Base-by-base conservation (phyloP, 64 coral and sea anemone genomes). In the Pocillopora verrucosa region DNA sequence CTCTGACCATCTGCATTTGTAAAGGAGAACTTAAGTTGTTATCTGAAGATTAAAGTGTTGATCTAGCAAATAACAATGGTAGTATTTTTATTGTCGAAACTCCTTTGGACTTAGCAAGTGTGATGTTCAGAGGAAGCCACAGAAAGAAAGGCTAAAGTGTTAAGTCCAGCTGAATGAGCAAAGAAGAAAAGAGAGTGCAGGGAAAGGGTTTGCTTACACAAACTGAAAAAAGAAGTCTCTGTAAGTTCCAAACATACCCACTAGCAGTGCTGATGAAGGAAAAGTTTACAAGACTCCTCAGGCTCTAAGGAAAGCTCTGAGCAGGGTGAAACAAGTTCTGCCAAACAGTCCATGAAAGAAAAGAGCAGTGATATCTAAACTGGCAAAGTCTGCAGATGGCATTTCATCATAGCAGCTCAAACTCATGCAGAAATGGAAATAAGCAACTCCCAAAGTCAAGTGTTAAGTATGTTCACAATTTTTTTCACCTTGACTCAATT, bases 281-380 rank as follows among this genome's bases (percentile, higher is more conserved):
- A 38, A 15, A 22, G 76, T 4, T 57, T 78, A 78, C 76, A 58
- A 78, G 76, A 78, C 41, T 17, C 76, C 76, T 78, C 76, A 78
- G 45, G 76, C 76, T 58, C 76, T 78, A 58, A 51, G 76, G 58
- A 78, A 78, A 78, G 76, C 45, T 58, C 41, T 58, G 16, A 58
- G 16, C n/a, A 78, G 76, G 17, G 35, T 75, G 10, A 38, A 75
- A 17, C 63, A 15, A 67, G 63, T 67, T 5, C 16, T 67, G 5
- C 63, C 63, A 67, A 57, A 89, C n/a, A 89, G 87, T 64, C 87
- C 73, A 60, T 10, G 87, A 89, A 89, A 78, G 74, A 89, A 75
- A 78, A 89, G 78, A 76, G 87, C 74, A 36, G 38, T 87, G 2
- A 56, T 78, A 30, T 36, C 65, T n/a, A 89, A 89, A 36, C 65